Conservation (phyloP, 2,797 vertebrate species). For the Aratinga solstitialis region DNA sequence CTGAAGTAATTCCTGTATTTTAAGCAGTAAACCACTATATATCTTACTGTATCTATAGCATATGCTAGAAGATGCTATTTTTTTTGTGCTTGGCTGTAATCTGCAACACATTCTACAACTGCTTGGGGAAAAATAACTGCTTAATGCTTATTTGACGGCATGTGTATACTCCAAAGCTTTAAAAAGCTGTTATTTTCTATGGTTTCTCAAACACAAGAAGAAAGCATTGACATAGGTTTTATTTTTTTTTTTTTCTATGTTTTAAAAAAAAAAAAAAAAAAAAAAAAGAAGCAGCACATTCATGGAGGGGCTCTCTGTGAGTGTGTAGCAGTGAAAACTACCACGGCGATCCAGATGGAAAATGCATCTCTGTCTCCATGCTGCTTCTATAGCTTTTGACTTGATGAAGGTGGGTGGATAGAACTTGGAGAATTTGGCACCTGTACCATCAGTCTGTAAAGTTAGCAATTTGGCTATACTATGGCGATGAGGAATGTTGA, state of each 20-base stretch:
- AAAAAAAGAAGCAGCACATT: neutral
- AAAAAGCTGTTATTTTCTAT: neutral
- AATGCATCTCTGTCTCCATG: neutral
- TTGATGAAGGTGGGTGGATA: slow-evolving; percentile 56
- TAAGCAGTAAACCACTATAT: neutral
- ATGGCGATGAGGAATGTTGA: slow-evolving; percentile 25
- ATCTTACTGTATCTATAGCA: neutral
- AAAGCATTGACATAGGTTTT: neutral
- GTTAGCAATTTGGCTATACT: slow-evolving; percentile 7
- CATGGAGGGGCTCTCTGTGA: neutral
- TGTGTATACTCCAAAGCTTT: neutral
- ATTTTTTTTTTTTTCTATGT: neutral
- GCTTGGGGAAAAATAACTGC: slow-evolving; percentile 28
- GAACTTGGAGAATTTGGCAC: slow-evolving; percentile 49
- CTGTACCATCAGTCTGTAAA: slow-evolving; percentile 9
- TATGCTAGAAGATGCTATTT: neutral
- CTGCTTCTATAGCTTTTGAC: neutral
- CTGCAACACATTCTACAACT: slow-evolving; percentile 32
- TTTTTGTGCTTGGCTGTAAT: neutral
- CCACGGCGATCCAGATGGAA: slow-evolving; percentile 11
- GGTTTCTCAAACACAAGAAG: slow-evolving; percentile 3
- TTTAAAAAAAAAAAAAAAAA: neutral
- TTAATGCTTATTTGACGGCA: slow-evolving; percentile 9
- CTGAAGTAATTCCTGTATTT: neutral
- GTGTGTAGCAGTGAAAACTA: neutral